Base-by-base conservation (phyloP, 2,113 vertebrate species). In the Oriolus oriolus region DNA sequence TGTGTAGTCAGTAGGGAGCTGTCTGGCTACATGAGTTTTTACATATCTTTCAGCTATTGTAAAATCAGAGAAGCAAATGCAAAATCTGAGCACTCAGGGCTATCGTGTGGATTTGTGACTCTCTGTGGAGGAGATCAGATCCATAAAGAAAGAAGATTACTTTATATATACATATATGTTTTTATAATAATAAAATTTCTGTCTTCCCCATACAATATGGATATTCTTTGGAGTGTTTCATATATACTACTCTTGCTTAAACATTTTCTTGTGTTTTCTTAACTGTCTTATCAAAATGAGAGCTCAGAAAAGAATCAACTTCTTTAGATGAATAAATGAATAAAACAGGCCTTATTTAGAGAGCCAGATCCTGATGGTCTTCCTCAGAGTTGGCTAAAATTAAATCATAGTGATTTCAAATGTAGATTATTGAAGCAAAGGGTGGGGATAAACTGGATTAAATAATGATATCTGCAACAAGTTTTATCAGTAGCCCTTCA, bases 1-100 rank as follows among this genome's bases (percentile, higher is more conserved):
- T 95, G 49, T 70, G 53, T 79, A 93, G 91, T 97, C 93, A 96
- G 94, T 89, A 70, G 94, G 94, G 96, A 96, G 76, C 96, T 96
- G 91, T 90, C 95, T 96, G 96, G 83, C 78, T 92, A 87, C 94
- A 87, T 74, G 77, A 87, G 87, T 77, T 97, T 98, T 95, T 96
- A 87, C 80, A 74, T 89, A 95, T 91, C 90, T 94, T 97, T 95
- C 91, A 97, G 90, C 90, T 80, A 84, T 90, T 89, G 91, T 95
- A 93, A 84, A 97, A 96, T 84, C 57, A 93, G 91, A 95, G 84
- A 89, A 77, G 78, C 69, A 95, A 91, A 87, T 93, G 85, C 95
- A 94, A 94, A 97, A 94, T 94, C 54, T 68, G 89, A 87, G 61
- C 52, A 95, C 89, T 96, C 65, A 94, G 80, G 89, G 86, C 96